Base-by-base conservation (phyloP, 2,888 invertebrate genomes). In the Ceramica pisi region DNA sequence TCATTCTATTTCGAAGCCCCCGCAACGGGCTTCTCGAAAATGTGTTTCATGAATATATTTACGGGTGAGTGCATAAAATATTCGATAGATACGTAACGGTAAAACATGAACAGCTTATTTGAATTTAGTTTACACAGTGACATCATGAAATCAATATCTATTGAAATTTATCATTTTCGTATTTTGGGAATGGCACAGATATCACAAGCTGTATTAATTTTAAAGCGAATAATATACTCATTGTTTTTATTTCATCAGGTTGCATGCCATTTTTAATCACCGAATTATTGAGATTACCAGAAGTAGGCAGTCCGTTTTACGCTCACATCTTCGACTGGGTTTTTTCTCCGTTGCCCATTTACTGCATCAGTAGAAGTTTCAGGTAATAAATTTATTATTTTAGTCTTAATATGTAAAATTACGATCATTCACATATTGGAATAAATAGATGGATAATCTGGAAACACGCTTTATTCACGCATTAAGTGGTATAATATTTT, bases 31-130 rank as follows among this genome's bases (percentile, higher is more conserved):
- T 98, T 97, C 90, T 97, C 98, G 0, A 97, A 97, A 88, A 96
- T 98, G 93, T 97, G 97, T 26, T 97, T 98, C 81, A 95, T 98
- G 64, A 98, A 98, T 87, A 97, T 98, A 73, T 97, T 98, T 76
- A 89, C 92, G 65, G 95, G 95, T 94, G 85, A 89, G 86, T 78
- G 38, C 21, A 48, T 44, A 8, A 48, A 23, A 46, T 21, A 59
- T 60, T 56, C 9, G 1, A 50, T 3, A 57, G 12, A 63, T 35
- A 38, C 9, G 46, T 56, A 69, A 51, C 19, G 14, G 50, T 67
- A 56, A 53, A 53, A 71, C 71, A 59, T 67, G 63, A 81, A 62
- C 31, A 69, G 67, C 75, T 66, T 46, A 73, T 72, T 75, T 59
- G 21, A 67, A 59, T 50, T 67, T 67, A 61, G 46, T 70, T 69